Conservation (phyloP, 1,140 invertebrate species). For the Drosophila tropicalis region DNA sequence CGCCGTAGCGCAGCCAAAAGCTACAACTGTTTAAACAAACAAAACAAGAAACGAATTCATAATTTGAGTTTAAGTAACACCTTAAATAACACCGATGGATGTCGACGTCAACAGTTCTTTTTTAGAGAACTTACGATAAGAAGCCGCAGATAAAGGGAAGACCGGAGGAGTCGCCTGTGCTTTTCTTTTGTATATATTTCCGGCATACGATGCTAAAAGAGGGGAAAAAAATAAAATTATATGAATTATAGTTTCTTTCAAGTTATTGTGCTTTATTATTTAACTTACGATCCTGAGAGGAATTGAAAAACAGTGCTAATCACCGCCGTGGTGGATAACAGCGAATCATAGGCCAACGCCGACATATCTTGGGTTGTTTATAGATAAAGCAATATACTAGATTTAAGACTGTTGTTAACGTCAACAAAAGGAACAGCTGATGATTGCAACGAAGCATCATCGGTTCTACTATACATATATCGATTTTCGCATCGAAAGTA, state of each 20-base stretch:
- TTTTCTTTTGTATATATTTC: constrained; percentile 82
- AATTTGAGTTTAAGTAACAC: constrained; percentile 6
- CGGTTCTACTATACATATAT: too few relatives aligned
- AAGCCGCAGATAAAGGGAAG: constrained; percentile 90
- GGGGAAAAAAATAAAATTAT: constrained; percentile 8
- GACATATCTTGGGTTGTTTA: constrained; percentile 46
- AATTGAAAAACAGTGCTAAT: constrained; percentile 88
- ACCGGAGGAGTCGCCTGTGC: constrained; percentile 85
- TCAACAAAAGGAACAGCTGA: constrained; percentile 71
- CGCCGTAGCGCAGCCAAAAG: constrained; percentile 89
- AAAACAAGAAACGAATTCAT: constrained; percentile 27
- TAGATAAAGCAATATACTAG: constrained; percentile 6
- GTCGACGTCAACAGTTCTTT: constrained; percentile 60
- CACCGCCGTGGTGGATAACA: constrained; percentile 85
- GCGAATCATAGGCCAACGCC: constrained; percentile 67
- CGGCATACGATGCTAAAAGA: constrained; percentile 71
- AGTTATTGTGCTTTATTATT: not conserved
- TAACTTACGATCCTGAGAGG: constrained; percentile 85
- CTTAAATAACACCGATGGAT: constrained; percentile 20
- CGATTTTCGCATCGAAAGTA: not conserved
- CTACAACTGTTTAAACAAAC: constrained; percentile 73
- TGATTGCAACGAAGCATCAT: constrained; percentile 16
- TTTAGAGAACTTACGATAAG: constrained; percentile 87
- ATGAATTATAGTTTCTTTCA: constrained; percentile 9
- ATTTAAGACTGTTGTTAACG: constrained; percentile 45